Percentiles rank a stretch among this genome's conserved stretches.
Evolutionary conservation across 2,113 vertebrate genomes (phyloP).

Genomic region (Crotophaga sulcirostris): DNA sequence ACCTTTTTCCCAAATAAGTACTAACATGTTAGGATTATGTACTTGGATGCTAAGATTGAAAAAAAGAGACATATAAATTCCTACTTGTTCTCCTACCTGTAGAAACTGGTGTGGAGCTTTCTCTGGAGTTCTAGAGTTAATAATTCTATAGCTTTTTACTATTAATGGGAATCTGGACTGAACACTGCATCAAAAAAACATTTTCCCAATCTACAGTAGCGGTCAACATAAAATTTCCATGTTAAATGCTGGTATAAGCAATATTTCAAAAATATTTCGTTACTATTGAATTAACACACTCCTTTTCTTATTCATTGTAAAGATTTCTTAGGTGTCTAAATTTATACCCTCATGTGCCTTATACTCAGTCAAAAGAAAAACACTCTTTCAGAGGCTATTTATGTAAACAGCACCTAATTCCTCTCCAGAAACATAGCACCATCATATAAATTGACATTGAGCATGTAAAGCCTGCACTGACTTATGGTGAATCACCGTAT

Average conservation of each 20-base stretch:
- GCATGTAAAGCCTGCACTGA: not conserved
- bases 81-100: not conserved
- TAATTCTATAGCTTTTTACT: not conserved
- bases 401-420: not conserved
- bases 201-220: not conserved
- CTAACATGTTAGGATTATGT: not conserved
- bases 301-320: not conserved
- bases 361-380: not conserved
- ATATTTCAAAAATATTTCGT: not conserved
- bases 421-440: not conserved
- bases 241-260: not conserved
- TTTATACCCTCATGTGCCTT: not conserved
- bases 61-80: not conserved
- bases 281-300: not conserved
- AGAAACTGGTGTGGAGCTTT: not conserved
- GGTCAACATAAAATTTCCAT: not conserved
- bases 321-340: not conserved
- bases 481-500: not conserved
- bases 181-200: not conserved
- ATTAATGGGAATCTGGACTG: not conserved
- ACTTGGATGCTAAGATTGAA: not conserved
- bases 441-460: not conserved
- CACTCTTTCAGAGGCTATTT: not conserved
- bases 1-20: not conserved
- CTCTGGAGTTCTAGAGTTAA: not conserved